phyloP scores from a whole-genome alignment of 2,113 vertebrate species.

The Ibidorhyncha struthersii region DNA sequence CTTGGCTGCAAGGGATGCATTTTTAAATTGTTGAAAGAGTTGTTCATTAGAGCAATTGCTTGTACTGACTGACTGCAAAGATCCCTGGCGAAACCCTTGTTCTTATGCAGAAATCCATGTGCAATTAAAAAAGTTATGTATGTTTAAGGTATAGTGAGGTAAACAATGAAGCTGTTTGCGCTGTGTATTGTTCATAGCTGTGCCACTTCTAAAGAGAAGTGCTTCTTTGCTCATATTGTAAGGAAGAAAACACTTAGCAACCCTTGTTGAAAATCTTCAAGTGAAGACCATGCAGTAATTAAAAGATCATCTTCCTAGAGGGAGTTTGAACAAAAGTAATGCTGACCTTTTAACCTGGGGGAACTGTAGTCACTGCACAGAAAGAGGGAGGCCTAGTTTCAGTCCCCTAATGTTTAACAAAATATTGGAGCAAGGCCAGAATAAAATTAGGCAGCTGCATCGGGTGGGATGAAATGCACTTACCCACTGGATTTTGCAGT shows the following conservation, averaged over 20 bases:
- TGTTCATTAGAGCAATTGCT: constrained; percentile 19
- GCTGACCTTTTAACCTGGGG: neutral
- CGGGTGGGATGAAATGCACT: neutral
- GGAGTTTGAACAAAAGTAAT: neutral
- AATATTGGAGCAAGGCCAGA: neutral
- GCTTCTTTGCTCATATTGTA: neutral
- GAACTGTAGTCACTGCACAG: neutral
- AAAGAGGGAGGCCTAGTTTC: neutral
- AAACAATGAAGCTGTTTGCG: neutral
- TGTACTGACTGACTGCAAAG: neutral
- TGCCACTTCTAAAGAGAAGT: neutral
- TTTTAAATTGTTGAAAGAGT: neutral
- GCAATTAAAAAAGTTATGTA: neutral
- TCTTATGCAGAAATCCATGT: neutral
- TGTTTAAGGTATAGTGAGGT: neutral
- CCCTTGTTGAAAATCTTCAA: neutral
- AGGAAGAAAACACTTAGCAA: neutral
- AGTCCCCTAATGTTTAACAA: neutral
- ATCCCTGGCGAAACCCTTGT: neutral
- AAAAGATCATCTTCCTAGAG: neutral
- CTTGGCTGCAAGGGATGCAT: neutral
- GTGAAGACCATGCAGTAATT: neutral
- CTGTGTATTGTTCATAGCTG: neutral
- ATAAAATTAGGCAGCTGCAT: neutral
- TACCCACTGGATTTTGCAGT: neutral